Evolutionary conservation across 2,113 vertebrate genomes (phyloP), one percentile per base, ranked within the genome.

Genomic region (Chaenogobius annularis): DNA sequence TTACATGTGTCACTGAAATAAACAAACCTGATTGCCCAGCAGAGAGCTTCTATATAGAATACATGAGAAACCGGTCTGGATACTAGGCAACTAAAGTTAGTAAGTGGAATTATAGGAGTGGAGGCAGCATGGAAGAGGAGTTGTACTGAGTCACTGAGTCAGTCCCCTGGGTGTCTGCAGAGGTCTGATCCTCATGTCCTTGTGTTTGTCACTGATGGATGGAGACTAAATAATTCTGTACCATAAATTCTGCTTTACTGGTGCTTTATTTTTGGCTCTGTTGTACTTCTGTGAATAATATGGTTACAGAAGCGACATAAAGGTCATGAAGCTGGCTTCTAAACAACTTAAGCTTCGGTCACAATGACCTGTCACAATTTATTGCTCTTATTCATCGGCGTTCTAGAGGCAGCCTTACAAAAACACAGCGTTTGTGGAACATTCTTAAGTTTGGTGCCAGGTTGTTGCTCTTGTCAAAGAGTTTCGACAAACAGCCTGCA

Each of bases 121-220:
- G 50, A 52, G 9, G 55, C 22, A 56, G 20, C 10, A 10, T 56
- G 55, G 22, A 56, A 23, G 55, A 22, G 55, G 3, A 56, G 52
- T 55, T 54, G 19, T 17, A 55, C n/a, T 23, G 20, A 61, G 58
- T 61, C 26, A 35, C 23, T 61, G 58, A 23, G 55, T 56, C 20
- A 23, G 55, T 56, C 55, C 55, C 55, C 55, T 56, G 22, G 20
- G 20, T 56, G 55, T 26, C 50, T 56, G 12, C 11, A 23, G 55
- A 56, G 55, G 20, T 23, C 55, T 56, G 55, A 56, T 61, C 23
- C 26, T 61, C 23, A 61, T 61, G 58, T 35, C 58, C 58, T 61
- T 61, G 58, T 61, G 58, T 35, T 58, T 61, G 58, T 61, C 58
- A 61, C 58, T 61, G 58, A 61, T 61, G 58, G 58, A 61, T 61